Percentiles rank a stretch among this genome's conserved stretches.
Conservation (phyloP, 2,113 vertebrate genomes). For the Mormyrus lacerda region DNA sequence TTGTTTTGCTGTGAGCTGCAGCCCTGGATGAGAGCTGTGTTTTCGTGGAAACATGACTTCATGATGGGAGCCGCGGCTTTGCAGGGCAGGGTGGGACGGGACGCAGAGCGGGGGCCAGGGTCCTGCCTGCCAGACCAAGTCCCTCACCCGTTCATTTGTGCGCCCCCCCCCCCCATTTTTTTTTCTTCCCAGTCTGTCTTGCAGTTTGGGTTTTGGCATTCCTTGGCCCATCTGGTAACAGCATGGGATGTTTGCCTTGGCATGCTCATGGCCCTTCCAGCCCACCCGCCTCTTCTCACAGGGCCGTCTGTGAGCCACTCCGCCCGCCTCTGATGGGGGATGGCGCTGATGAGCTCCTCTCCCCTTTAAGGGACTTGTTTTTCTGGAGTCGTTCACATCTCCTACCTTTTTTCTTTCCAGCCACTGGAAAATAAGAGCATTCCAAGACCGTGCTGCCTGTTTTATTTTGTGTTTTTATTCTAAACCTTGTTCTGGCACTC, state of each 20-base stretch:
- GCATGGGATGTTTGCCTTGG: slow-evolving; percentile 52
- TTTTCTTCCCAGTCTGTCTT: slow-evolving; percentile 20
- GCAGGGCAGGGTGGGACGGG: not conserved
- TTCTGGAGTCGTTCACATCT: not conserved
- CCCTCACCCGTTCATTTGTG: not conserved
- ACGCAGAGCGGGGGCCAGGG: not conserved
- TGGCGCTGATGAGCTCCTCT: slow-evolving; percentile 33
- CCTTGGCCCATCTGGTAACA: slow-evolving; percentile 62
- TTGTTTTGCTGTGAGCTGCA: not conserved
- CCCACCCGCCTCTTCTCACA: not conserved
- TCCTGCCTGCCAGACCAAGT: not conserved
- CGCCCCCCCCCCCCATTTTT: not conserved
- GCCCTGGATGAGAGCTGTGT: not conserved
- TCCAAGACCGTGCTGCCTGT: not conserved
- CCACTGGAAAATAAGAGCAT: not conserved
- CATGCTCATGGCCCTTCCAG: not conserved
- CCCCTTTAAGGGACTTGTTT: slow-evolving; percentile 19
- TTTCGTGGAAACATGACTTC: slow-evolving; percentile 15
- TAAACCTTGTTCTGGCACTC: not conserved
- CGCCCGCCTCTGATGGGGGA: not conserved
- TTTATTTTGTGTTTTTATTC: not conserved
- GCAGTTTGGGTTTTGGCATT: slow-evolving; percentile 50
- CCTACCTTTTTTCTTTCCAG: not conserved
- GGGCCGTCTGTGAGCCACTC: not conserved
- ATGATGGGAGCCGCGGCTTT: not conserved